Percentiles rank a stretch among this genome's conserved stretches.
Conservation (phyloP, 2,797 vertebrate species). For the Echiichthys vipera region DNA sequence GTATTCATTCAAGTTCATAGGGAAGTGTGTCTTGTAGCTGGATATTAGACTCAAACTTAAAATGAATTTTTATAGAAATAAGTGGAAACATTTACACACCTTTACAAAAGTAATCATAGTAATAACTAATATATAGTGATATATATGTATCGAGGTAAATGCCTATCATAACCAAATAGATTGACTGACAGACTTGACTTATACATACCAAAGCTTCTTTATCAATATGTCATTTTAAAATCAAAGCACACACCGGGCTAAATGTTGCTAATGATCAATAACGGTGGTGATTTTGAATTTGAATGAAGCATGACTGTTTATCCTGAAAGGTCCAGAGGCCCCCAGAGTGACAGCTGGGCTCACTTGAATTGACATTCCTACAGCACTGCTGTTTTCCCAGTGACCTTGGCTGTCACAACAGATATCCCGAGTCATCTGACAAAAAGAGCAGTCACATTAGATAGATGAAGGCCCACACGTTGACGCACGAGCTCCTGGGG, state of each 20-base stretch:
- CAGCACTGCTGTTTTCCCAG: constrained; percentile 57
- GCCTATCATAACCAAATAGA: too few species aligned
- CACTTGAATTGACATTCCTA: constrained; percentile 53
- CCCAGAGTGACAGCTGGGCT: constrained; percentile 61
- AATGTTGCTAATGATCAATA: constrained; percentile 12
- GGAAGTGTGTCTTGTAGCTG: neutral
- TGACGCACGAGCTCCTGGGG: constrained; percentile 45
- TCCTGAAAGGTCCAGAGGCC: constrained; percentile 18
- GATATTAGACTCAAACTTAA: neutral
- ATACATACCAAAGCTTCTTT: neutral
- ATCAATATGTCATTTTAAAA: neutral
- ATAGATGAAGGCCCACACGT: constrained; percentile 22
- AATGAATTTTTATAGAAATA: neutral
- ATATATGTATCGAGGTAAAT: neutral
- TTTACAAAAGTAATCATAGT: neutral
- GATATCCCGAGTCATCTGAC: constrained; percentile 59
- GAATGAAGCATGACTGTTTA: constrained; percentile 26
- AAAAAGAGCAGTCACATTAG: constrained; percentile 58
- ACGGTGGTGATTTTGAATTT: constrained; percentile 10
- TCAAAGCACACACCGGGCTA: neutral
- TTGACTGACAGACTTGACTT: neutral
- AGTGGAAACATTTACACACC: neutral
- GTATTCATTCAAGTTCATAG: neutral
- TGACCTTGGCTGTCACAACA: constrained; percentile 75
- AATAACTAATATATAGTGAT: neutral